Conservation (phyloP, 2,888 invertebrate species). For the Metalampra italica region DNA sequence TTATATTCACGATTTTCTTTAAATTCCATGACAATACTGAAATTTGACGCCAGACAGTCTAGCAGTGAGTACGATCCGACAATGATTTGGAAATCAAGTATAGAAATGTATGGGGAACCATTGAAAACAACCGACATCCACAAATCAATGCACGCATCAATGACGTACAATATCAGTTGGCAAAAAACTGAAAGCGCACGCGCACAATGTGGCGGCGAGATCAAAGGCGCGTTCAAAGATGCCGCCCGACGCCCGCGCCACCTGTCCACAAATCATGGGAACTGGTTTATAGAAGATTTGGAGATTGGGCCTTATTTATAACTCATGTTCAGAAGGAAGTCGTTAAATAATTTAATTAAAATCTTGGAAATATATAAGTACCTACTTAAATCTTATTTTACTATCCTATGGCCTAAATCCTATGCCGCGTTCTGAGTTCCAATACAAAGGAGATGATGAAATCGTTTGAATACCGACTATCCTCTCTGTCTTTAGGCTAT, state of each 20-base stretch:
- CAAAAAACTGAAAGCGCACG: slow-evolving; percentile 63
- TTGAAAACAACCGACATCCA: slow-evolving; percentile 48
- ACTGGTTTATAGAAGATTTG: slow-evolving; percentile 37
- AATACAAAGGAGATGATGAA: too few relatives aligned
- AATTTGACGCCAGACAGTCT: slow-evolving; percentile 25
- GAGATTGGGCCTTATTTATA: slow-evolving; percentile 8
- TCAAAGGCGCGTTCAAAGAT: slow-evolving; percentile 58
- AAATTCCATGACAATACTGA: background rate
- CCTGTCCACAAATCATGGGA: slow-evolving; percentile 74
- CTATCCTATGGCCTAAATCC: too few relatives aligned
- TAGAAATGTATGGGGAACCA: slow-evolving; percentile 30
- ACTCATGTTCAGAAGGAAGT: slow-evolving; percentile 5
- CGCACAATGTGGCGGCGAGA: slow-evolving; percentile 66
- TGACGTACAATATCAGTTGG: slow-evolving; percentile 36
- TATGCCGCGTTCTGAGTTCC: too few relatives aligned
- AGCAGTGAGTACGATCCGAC: slow-evolving; percentile 4
- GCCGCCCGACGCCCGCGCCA: slow-evolving; percentile 67
- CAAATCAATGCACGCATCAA: slow-evolving; percentile 45
- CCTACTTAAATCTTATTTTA: too few relatives aligned
- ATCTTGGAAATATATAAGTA: too few relatives aligned
- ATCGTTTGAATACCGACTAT: too few relatives aligned
- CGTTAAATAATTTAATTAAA: background rate
- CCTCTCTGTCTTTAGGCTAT: too few relatives aligned
- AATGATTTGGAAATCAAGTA: slow-evolving; percentile 23
- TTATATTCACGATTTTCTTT: background rate